Evolutionary conservation across 2,888 invertebrate genomes (phyloP).

Genomic region (Chouioia cunea): DNA sequence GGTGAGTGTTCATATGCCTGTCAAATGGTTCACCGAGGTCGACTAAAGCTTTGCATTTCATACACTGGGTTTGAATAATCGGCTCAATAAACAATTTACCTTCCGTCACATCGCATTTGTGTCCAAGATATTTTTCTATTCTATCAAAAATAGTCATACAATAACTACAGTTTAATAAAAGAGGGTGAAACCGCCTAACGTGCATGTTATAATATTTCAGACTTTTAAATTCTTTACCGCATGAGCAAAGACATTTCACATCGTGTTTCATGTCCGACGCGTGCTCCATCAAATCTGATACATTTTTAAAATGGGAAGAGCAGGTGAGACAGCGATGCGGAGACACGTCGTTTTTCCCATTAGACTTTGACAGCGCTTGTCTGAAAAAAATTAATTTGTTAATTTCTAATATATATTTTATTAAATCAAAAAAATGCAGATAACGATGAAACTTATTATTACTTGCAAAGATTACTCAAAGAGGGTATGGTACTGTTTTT

Average conservation of each 20-base stretch:
- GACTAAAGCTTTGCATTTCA: slow-evolving; percentile 46
- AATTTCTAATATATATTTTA: background rate
- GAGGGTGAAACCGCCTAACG: slow-evolving; percentile 47
- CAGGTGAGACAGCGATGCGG: slow-evolving; percentile 44
- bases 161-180: slow-evolving; percentile 53
- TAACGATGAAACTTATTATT: slow-evolving; percentile 18
- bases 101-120: slow-evolving; percentile 50
- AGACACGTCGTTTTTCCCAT: slow-evolving; percentile 7
- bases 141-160: slow-evolving; percentile 52
- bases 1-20: slow-evolving; percentile 53
- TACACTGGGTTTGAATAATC: slow-evolving; percentile 49
- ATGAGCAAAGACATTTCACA: slow-evolving; percentile 49
- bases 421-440: background rate
- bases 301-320: slow-evolving; percentile 32
- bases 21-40: slow-evolving; percentile 52
- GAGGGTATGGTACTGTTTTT: slow-evolving; percentile 24
- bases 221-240: slow-evolving; percentile 52
- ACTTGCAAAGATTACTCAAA: slow-evolving; percentile 40
- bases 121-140: slow-evolving; percentile 49
- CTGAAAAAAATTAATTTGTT: slow-evolving; percentile 40
- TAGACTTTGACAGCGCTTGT: slow-evolving; percentile 26
- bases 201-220: slow-evolving; percentile 50
- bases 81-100: slow-evolving; percentile 44
- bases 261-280: slow-evolving; percentile 41
- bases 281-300: slow-evolving; percentile 40